A percentile compares a stretch with the other conserved stretches of the same genome.
Evolutionary conservation across 2,113 vertebrate genomes (phyloP).

Genomic region (Chelonoidis abingdonii): DNA sequence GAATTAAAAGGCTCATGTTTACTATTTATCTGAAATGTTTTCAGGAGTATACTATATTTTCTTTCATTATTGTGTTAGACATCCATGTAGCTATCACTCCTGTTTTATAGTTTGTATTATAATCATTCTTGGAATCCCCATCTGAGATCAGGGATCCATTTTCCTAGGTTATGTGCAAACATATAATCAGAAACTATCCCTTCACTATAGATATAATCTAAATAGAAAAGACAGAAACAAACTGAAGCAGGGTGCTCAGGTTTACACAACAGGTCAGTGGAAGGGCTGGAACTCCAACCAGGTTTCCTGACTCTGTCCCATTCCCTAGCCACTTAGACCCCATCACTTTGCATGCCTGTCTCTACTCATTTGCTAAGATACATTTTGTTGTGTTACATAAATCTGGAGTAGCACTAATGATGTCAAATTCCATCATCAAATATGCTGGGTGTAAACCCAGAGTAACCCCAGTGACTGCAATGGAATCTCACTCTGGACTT

Average conservation of each 20-base stretch:
- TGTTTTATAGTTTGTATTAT: background rate
- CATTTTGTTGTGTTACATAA: background rate
- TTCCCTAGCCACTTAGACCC: background rate
- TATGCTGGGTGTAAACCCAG: background rate
- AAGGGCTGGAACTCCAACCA: rapidly evolving
- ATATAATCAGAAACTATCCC: background rate
- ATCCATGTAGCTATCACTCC: background rate
- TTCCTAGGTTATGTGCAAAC: background rate
- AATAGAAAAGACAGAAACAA: no score
- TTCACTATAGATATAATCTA: background rate
- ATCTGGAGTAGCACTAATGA: background rate
- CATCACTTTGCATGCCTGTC: background rate
- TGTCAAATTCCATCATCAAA: rapidly evolving
- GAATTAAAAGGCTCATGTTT: background rate
- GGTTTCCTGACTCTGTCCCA: rapidly evolving
- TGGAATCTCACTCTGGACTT: background rate
- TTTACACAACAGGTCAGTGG: background rate
- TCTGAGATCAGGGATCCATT: background rate
- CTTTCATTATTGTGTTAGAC: background rate
- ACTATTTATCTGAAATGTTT: background rate
- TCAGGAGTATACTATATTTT: background rate
- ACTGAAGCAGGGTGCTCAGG: rapidly evolving
- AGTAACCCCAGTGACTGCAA: background rate
- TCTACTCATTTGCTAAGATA: background rate
- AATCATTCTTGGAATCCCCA: background rate